A percentile compares a stretch with the other conserved stretches of the same genome.
These are phyloP conservation scores for Peribatodes rhomboidaria DNA, from an alignment of 2,888 invertebrate species.

Conservation along the genomic window DNA sequence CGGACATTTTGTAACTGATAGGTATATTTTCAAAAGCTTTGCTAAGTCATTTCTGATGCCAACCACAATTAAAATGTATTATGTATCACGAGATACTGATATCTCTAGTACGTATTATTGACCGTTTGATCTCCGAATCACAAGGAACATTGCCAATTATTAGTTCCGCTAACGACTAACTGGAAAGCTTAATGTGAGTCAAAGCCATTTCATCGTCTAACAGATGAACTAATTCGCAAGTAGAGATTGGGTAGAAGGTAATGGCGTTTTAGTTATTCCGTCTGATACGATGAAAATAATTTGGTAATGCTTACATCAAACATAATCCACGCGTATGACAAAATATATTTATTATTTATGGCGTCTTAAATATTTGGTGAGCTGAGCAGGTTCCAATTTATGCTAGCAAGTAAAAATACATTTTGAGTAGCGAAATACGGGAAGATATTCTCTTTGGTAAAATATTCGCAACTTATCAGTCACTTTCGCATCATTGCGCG, in stretches of 20 bases:
- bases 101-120: constrained; percentile 3
- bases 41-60: neutral
- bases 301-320: neutral
- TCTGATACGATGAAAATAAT: too few species aligned
- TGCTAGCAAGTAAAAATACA: constrained; percentile 12
- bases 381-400: neutral
- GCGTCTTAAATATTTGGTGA: constrained; percentile 15
- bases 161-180: constrained; percentile 17
- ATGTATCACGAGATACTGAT: neutral
- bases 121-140: constrained; percentile 22
- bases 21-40: too few species aligned
- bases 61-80: neutral
- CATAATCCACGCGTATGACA: neutral
- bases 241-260: neutral
- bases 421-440: constrained; percentile 30
- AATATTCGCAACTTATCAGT: constrained; percentile 58
- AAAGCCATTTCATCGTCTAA: constrained; percentile 12
- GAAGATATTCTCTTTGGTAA: constrained; percentile 46
- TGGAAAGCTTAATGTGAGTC: constrained; percentile 9
- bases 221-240: neutral
- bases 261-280: neutral
- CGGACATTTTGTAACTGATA: too few species aligned
- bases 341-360: neutral
- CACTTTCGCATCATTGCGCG: constrained; percentile 59
- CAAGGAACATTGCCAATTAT: constrained; percentile 19